These are phyloP conservation scores for Steromphala cineraria DNA, from an alignment of 2,888 invertebrate genomes.

Conservation along the genomic window DNA sequence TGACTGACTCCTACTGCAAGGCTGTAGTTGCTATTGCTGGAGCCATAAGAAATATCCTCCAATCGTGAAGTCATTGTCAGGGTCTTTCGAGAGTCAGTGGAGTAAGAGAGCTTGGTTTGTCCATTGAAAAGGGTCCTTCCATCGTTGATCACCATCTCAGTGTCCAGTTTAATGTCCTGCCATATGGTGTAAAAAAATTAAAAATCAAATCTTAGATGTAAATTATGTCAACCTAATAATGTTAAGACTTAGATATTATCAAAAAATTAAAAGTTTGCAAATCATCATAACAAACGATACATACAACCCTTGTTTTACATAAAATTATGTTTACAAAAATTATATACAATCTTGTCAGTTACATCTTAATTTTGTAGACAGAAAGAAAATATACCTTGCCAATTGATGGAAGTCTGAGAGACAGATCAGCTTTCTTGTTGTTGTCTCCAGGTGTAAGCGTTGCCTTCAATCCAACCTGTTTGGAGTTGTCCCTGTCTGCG, in stretches of 20 bases:
- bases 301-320: too few relatives aligned
- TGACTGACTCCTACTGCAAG: conserved; percentile 53
- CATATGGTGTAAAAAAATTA: neutral
- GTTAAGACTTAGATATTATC: neutral
- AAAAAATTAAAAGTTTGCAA: neutral
- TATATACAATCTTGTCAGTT: too few relatives aligned
- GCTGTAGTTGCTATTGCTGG: conserved; percentile 42
- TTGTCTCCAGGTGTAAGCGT: conserved; percentile 17
- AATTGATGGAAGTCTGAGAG: conserved; percentile 50
- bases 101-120: conserved; percentile 57
- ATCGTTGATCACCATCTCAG: conserved; percentile 40
- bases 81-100: conserved; percentile 51
- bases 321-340: too few relatives aligned
- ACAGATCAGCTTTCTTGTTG: conserved; percentile 43
- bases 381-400: conserved; percentile 29
- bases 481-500: conserved; percentile 55
- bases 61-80: conserved; percentile 47
- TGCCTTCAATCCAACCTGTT: conserved; percentile 43
- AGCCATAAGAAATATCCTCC: conserved; percentile 32
- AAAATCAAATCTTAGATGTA: neutral
- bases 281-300: neutral
- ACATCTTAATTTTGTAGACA: neutral
- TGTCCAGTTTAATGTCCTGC: conserved; percentile 16
- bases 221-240: neutral
- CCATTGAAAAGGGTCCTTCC: conserved; percentile 45